Base-by-base conservation (phyloP, 2,888 invertebrate genomes). In the Eristalinus aeneus region DNA sequence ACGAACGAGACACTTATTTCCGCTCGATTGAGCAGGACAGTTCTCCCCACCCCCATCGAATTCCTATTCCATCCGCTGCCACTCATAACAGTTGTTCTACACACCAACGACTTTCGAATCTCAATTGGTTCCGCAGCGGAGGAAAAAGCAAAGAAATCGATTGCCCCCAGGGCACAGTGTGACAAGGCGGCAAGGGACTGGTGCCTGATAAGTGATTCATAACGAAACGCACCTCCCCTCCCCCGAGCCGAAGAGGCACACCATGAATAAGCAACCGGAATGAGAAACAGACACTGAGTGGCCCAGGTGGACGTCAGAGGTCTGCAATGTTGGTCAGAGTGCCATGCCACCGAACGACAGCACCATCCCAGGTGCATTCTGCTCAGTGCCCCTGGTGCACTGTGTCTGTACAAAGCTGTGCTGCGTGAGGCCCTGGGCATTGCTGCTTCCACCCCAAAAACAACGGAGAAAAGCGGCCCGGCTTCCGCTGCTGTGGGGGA, bases 11-110 rank as follows among this genome's bases (percentile, higher is more conserved):
- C 16, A 16, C 46, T 46, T 22, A 61, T 76, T 68, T 76, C 60
- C 67, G 68, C 68, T 76, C 68, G 67, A 76, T 36, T 76, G 53
- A 68, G 27, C 60, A 67, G n/a, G 46, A 58, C 34, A 68, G 53
- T 34, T 61, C 39, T 5, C 39, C n/a, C 39, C 4, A 27, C 16
- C 34, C 9, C 34, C 75, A 60, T 60, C 32, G 60, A 67, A 53
- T 67, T 65, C 39, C 4, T 39, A 39, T 39, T n/a, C 46, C 46
- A 8, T 9, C 46, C 46, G 16, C 46, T 16, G 46, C 8, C 46
- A 16, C 46, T 46, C 46, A 46, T 16, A 46, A 16, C 46, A 46
- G 46, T 46, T 46, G 16, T 46, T 46, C 46, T 46, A 46, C 46
- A 46, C 46, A 46, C 46, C 8, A 16, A 16, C 46, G 46, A 16